These are phyloP conservation scores for Cynopterus sphinx DNA, from an alignment of 2,797 vertebrate species.

Conservation along the genomic window DNA sequence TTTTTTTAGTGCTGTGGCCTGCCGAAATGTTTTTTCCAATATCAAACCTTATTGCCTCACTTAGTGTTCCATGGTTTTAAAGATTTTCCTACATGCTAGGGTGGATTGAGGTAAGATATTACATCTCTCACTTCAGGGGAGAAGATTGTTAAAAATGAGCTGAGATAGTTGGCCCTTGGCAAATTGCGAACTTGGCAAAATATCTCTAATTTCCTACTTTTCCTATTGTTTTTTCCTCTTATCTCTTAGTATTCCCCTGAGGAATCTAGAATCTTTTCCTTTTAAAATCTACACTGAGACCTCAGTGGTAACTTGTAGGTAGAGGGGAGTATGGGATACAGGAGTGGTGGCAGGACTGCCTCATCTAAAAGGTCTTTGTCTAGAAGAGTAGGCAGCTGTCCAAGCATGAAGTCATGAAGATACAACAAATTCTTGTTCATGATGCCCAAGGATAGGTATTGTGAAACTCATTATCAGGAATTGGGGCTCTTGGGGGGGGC, in stretches of 20 bases:
- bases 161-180: not conserved
- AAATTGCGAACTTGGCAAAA: conserved; percentile 24
- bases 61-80: not conserved
- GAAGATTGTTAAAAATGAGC: conserved; percentile 11
- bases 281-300: not conserved
- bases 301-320: not conserved
- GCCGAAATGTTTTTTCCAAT: conserved; percentile 15
- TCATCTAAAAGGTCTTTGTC: not conserved
- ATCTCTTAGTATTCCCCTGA: not conserved
- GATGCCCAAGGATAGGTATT: not conserved
- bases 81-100: conserved; percentile 45
- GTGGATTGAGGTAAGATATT: conserved; percentile 32
- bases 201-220: not conserved
- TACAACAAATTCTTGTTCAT: conserved; percentile 16
- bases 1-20: conserved; percentile 12
- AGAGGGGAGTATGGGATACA: not conserved
- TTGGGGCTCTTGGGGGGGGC: not conserved
- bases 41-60: conserved; percentile 29
- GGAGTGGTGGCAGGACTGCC: not conserved
- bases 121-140: not conserved
- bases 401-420: not conserved
- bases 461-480: not conserved
- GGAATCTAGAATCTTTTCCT: not conserved
- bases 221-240: not conserved
- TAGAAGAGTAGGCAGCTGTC: not conserved